These are phyloP conservation scores for Chrysina gloriosa DNA, from an alignment of 2,888 invertebrate species.

Conservation along the genomic window DNA sequence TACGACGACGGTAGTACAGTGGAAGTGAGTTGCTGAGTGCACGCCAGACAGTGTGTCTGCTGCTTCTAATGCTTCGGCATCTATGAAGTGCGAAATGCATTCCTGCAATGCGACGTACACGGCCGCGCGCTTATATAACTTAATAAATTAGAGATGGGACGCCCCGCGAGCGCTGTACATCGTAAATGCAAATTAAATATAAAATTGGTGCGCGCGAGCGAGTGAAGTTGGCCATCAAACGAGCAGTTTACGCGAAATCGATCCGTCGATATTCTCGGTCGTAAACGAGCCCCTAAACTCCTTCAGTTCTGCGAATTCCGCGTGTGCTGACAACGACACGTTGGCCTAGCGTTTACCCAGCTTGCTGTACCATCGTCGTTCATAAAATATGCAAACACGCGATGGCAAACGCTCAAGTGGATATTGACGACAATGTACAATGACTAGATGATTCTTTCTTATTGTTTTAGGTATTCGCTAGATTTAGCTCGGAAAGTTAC, in stretches of 20 bases:
- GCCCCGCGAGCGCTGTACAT: conserved; percentile 34
- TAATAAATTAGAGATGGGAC: conserved; percentile 46
- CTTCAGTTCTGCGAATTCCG: conserved; percentile 24
- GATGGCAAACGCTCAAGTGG: not conserved
- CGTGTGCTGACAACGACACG: conserved; percentile 27
- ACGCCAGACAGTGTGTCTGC: conserved; percentile 15
- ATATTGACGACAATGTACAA: not conserved
- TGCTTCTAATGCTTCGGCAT: conserved; percentile 2
- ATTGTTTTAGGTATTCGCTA: not conserved
- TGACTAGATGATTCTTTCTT: not conserved
- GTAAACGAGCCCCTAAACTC: conserved; percentile 46
- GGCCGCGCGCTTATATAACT: conserved; percentile 42
- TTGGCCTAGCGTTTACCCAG: not conserved
- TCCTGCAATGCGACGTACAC: conserved; percentile 45
- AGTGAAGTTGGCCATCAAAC: conserved; percentile 45
- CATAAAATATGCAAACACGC: conserved; percentile 19
- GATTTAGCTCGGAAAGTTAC: no score
- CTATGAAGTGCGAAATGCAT: conserved; percentile 27
- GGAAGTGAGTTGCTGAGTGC: conserved; percentile 9
- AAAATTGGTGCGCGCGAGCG: conserved; percentile 47
- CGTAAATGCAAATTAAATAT: conserved; percentile 53
- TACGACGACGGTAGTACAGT: not conserved
- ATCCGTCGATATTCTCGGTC: conserved; percentile 46
- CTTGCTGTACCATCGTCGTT: not conserved
- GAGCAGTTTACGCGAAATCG: conserved; percentile 51